A percentile compares a stretch with the other conserved stretches of the same genome.
These are phyloP conservation scores for Anadara kagoshimensis DNA, from an alignment of 1,140 invertebrate species.

Conservation along the genomic window DNA sequence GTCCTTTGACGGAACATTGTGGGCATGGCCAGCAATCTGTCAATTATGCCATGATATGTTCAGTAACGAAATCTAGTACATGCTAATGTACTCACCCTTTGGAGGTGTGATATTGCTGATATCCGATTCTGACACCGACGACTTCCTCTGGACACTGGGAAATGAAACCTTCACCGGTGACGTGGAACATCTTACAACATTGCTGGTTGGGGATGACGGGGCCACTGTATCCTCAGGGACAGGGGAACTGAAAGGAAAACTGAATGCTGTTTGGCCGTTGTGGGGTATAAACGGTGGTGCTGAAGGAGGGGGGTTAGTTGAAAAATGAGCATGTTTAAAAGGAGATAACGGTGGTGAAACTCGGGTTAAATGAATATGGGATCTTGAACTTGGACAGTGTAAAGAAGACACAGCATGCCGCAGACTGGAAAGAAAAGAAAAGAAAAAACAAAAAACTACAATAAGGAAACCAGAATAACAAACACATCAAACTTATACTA, in stretches of 20 bases:
- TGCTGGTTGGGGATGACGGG: constrained; percentile 45
- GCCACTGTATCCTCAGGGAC: constrained; percentile 54
- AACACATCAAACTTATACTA: not conserved
- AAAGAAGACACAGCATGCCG: constrained; percentile 33
- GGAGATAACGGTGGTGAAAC: not conserved
- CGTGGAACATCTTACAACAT: constrained; percentile 38
- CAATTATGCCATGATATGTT: too few species aligned
- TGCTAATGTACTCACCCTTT: constrained; percentile 83
- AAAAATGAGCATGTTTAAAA: not conserved
- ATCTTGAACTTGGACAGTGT: constrained; percentile 23
- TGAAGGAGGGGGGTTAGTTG: constrained; percentile 29
- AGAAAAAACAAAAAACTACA: constrained; percentile 13
- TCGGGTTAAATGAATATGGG: constrained; percentile 21
- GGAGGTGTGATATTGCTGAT: constrained; percentile 86
- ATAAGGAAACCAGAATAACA: constrained; percentile 14
- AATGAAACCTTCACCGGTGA: constrained; percentile 45
- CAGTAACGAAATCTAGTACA: too few species aligned
- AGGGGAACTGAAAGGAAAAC: constrained; percentile 67
- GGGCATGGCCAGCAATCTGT: too few species aligned
- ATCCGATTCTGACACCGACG: constrained; percentile 92
- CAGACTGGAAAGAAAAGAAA: constrained; percentile 34
- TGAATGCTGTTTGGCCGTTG: constrained; percentile 75
- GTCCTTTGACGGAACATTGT: too few species aligned
- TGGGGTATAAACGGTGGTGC: constrained; percentile 59
- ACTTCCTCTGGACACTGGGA: constrained; percentile 67